Evolutionary conservation across 2,113 vertebrate genomes (phyloP).

Genomic region (Ellobius talpinus): DNA sequence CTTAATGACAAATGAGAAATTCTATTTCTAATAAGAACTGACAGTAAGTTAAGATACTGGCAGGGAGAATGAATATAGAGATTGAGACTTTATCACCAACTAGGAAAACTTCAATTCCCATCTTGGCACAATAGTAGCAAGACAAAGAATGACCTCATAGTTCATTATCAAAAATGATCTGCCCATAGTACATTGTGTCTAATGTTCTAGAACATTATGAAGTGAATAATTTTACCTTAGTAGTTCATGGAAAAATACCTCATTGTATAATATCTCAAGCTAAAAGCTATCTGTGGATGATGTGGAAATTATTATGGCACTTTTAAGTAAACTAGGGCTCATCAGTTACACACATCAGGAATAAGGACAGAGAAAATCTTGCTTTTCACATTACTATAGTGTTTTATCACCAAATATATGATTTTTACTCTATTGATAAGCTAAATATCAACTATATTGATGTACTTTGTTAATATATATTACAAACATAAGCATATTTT

Average conservation of each 20-base stretch:
- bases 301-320: slow-evolving; percentile 6
- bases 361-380: slow-evolving; percentile 11
- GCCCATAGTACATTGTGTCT: slow-evolving; percentile 38
- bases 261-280: not conserved
- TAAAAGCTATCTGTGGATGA: not conserved
- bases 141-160: slow-evolving; percentile 1
- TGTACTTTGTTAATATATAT: not conserved
- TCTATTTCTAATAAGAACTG: not conserved
- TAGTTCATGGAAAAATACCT: not conserved
- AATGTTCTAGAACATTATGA: slow-evolving; percentile 48
- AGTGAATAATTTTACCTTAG: slow-evolving; percentile 32
- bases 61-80: not conserved
- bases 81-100: not conserved
- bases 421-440: not conserved
- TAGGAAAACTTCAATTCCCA: not conserved
- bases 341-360: not conserved
- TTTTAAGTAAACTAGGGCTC: slow-evolving; percentile 20
- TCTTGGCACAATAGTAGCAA: not conserved
- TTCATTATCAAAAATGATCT: slow-evolving; percentile 39
- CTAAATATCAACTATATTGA: not conserved
- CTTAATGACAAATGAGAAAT: slow-evolving; percentile 37
- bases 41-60: not conserved
- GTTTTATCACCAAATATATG: not conserved
- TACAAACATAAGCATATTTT: not conserved
- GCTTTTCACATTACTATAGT: not conserved